Evolutionary conservation across 1,140 invertebrate genomes (phyloP).

Genomic region (Lepeophtheirus salmonis): DNA sequence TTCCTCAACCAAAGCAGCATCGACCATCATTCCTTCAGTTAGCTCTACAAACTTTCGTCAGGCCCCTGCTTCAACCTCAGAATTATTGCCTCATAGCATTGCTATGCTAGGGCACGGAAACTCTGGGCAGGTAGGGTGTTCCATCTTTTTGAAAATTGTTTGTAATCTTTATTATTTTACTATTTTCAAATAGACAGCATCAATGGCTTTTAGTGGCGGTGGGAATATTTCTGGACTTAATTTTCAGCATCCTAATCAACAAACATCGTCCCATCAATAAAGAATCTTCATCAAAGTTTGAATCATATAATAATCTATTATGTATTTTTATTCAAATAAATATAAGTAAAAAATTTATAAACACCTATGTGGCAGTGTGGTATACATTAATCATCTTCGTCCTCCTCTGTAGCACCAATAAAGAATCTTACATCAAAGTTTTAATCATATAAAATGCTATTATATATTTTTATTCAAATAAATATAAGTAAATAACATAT

Average conservation of each 20-base stretch:
- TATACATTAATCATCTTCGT: constrained; percentile 1
- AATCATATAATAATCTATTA: too few species aligned
- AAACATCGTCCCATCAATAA: neutral
- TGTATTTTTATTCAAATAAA: too few species aligned
- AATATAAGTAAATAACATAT: too few species aligned
- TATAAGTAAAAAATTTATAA: too few species aligned
- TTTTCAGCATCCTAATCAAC: neutral
- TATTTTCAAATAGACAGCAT: neutral
- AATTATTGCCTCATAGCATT: constrained; percentile 10
- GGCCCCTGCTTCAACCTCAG: neutral
- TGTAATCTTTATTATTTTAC: neutral
- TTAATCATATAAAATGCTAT: too few species aligned
- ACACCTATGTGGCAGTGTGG: too few species aligned
- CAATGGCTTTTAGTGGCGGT: neutral
- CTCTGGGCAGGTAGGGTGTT: neutral
- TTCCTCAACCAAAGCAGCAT: neutral
- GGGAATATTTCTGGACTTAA: neutral
- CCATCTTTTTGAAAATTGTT: neutral
- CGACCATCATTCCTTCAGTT: neutral
- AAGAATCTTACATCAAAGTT: too few species aligned
- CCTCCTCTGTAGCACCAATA: neutral
- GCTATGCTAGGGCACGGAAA: constrained; percentile 1
- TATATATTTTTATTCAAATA: too few species aligned
- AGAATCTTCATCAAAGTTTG: too few species aligned
- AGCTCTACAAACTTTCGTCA: neutral